Base-by-base conservation (phyloP, 2,888 invertebrate species). In the Orchesella flavescens region DNA sequence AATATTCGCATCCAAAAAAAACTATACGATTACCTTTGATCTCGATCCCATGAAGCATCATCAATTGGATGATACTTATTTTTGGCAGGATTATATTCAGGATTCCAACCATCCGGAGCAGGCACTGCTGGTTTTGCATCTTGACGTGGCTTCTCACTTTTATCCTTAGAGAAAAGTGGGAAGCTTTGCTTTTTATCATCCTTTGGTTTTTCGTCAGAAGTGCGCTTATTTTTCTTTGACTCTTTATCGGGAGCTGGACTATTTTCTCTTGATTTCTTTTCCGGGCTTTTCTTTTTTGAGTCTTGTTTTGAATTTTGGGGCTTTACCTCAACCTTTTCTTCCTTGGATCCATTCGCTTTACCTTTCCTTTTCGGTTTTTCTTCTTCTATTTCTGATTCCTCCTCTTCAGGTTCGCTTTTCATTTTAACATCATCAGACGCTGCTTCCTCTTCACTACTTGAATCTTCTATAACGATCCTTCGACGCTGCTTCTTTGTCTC, bases 11-110 rank as follows among this genome's bases (percentile, higher is more conserved):
- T 55, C 49, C 65, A 23, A 34, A 17, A 65, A 46, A 34, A 59
- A 57, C 61, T 4, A 57, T 55, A 55, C 55, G 10, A 34, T 63
- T 9, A 94, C 94, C 93, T 93, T 89, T 95, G 93, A 4, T 92
- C 93, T 21, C 91, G 90, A 82, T 93, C 91, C 97, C 97, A 97
- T 89, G 93, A 93, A 0, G 97, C 97, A 91, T 96, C 93, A 0
- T 93, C 91, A 15, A 97, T 92, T 0, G 97, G 97, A 90, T 97
- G 93, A 90, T 97, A 98, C 65, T 93, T 93, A 0, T 91, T 86
- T 88, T 93, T 93, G 24, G 91, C 90, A 0, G 97, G 97, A 90
- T 95, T 92, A 90, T 95, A 97, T 9, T 92, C 91, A 0, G 90
- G 84, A 53, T 87, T 85, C 85, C 88, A 87, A 15, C 86, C 87